Evolutionary conservation across 2,113 vertebrate genomes (phyloP).

Genomic region (Arenaria interpres): DNA sequence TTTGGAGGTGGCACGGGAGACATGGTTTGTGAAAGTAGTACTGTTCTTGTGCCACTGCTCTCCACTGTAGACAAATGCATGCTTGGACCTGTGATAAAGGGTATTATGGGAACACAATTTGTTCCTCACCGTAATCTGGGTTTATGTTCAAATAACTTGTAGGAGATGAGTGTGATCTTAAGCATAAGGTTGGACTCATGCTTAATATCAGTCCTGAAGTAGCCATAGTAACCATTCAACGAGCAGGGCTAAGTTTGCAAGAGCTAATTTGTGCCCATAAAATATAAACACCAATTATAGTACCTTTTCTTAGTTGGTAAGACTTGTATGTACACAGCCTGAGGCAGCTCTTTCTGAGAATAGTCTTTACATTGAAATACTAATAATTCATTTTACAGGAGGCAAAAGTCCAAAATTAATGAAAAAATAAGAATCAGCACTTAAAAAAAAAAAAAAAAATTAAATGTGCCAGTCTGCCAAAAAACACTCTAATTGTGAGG

Average conservation of each 20-base stretch:
- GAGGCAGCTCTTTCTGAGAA: neutral
- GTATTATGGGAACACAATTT: neutral
- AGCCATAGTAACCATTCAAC: neutral
- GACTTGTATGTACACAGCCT: neutral
- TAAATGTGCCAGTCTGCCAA: neutral
- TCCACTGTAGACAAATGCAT: neutral
- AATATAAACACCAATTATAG: neutral
- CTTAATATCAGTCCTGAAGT: neutral
- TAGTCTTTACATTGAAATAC: neutral
- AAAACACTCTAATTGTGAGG: neutral
- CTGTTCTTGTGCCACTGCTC: neutral
- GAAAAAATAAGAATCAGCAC: neutral
- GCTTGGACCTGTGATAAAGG: neutral
- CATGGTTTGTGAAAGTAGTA: neutral
- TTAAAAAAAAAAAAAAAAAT: neutral
- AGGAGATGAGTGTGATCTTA: neutral
- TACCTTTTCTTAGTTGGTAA: neutral
- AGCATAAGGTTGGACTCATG: neutral
- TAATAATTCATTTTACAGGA: neutral
- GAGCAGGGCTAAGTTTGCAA: neutral
- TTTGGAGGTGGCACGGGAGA: neutral
- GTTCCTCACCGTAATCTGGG: neutral
- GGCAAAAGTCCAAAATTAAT: neutral
- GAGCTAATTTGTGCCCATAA: neutral
- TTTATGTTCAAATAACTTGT: neutral